Evolutionary conservation across 2,888 invertebrate genomes (phyloP), one percentile per base, ranked within the genome.

Genomic region (Gastracanthus pulcherrimus): DNA sequence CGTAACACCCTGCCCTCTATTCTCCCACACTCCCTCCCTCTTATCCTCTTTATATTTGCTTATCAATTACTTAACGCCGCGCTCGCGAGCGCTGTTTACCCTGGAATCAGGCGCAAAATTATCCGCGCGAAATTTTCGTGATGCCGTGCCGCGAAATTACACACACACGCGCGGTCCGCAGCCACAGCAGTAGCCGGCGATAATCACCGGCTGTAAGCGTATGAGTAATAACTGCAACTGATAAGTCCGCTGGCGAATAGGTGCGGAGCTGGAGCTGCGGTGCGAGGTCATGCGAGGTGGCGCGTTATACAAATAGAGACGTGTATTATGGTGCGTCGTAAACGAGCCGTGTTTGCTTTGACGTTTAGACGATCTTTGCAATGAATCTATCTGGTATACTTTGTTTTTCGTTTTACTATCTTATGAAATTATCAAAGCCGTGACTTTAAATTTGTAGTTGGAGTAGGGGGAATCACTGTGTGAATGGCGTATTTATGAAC

Each of bases 41-140:
- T 19, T 41, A 26, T 51, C 64, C 76, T 38, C 29, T 55, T 6
- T 48, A 51, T 64, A 55, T 79, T 82, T 82, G 79, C 67, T 62
- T 48, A 76, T 76, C 82, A 82, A 82, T 82, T 82, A 82, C 82
- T 82, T 82, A 80, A 70, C 55, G 80, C n/a, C n/a, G n/a, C n/a
- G n/a, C 69, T 72, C 38, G 13, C 26, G 48, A 0, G 55, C 31
- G 31, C 23, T 51, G 69, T 76, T 80, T 80, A 76, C 72, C 62
- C 58, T 36, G 45, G 66, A 79, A 66, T 79, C 62, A 66, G 67
- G 60, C 70, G 67, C n/a, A 66, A 71, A 82, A 82, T 82, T 82
- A 79, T 76, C 60, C 58, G 16, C 31, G 74, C 58, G 69, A 74
- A 78, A 78, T 69, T 81, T 78, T 71, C 75, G 81, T 48, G 81